Evolutionary conservation across 64 coral and sea anemone genomes (phyloP), one percentile per base, ranked within the genome.

Genomic region (Hydrozoanthus tunicans): DNA sequence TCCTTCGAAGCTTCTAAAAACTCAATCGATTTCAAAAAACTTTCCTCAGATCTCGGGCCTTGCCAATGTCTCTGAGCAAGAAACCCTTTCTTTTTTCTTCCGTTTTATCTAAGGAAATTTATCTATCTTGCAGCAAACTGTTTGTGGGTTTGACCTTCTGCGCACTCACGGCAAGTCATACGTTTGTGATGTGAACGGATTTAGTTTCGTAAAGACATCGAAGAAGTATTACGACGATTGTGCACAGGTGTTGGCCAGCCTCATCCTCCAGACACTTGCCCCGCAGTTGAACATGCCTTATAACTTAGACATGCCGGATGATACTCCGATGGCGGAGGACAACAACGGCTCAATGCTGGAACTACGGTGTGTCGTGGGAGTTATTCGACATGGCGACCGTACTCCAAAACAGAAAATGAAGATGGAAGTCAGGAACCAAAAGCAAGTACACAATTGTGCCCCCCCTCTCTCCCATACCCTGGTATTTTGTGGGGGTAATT

Each of bases 361-460:
- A 59, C 70, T 99, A 51, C 91, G 97, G 58, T 99, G 97, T 92
- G 97, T 99, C 8, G 86, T 99, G 4, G 97, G 94, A 0, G 91
- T 99, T 0, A 96, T 99, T 43, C 84, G 97, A 10, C 97, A 99
- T 94, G 97, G 97, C 5, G 97, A 99, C 86, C 76, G 97, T 26
- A 99, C 97, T 17, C 97, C 94, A 9, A 99, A 99, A 81, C 97
- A 99, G 92, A 99, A 99, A 64, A 89, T 99, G 97, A 99, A 99
- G 64, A 93, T 99, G 94, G 97, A 99, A 94, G 94, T 99, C 4
- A 90, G 97, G 63, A 94, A 99, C 84, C 94, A 89, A 86, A 96
- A 90, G 97, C 96, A 67, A 82, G 95, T 88, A 58, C 1, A 52
- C 8, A 76, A 10, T 10, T 9, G 32, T 43, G 32, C 32, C 32